Conservation (phyloP, 2,888 invertebrate species). For the Argyra leucocephala region DNA sequence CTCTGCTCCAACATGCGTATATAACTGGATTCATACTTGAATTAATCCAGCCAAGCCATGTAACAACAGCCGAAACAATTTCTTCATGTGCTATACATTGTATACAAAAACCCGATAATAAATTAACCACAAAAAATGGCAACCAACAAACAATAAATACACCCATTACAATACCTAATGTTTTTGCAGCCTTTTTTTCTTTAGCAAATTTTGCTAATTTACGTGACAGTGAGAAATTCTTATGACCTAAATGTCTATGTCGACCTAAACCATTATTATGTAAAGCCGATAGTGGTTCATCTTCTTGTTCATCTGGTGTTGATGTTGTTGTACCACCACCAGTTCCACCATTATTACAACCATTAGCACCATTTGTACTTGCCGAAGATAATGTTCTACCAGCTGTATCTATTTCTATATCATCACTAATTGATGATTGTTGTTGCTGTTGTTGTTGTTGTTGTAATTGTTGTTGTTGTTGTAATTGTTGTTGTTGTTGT, state of each 20-base stretch:
- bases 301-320: constrained; percentile 55
- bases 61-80: constrained; percentile 77
- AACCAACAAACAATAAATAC: constrained; percentile 96
- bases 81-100: constrained; percentile 81
- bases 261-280: constrained; percentile 70
- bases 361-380: background rate
- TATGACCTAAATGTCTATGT: constrained; percentile 62
- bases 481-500: background rate
- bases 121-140: constrained; percentile 92
- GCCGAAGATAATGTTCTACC: background rate
- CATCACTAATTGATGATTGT: background rate
- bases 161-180: constrained; percentile 92
- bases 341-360: constrained; percentile 4
- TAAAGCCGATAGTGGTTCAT: constrained; percentile 64
- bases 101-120: constrained; percentile 80
- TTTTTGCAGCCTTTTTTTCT: constrained; percentile 96
- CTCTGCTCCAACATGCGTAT: constrained; percentile 96
- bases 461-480: background rate
- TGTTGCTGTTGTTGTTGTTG: background rate
- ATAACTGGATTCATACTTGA: constrained; percentile 96
- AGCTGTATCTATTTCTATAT: background rate
- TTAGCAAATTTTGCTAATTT: constrained; percentile 92
- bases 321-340: constrained; percentile 46
- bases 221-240: constrained; percentile 85
- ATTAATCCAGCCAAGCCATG: constrained; percentile 93